These are phyloP conservation scores for Xestia ashworthii DNA, from an alignment of 2,888 invertebrate genomes.

Conservation along the genomic window DNA sequence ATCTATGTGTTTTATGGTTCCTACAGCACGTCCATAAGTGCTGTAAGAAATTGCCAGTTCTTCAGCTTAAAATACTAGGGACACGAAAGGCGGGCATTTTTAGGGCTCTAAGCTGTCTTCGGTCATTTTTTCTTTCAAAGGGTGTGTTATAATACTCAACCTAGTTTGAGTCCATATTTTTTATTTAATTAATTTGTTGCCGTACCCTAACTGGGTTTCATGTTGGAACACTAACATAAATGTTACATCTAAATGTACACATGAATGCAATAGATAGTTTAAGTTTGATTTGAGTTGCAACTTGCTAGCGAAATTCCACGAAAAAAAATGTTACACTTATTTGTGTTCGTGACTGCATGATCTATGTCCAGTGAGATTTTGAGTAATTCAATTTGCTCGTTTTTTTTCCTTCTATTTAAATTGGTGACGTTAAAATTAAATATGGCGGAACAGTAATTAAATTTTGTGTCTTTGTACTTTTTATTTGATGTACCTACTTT, in stretches of 20 bases:
- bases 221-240: too few relatives aligned
- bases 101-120: neutral
- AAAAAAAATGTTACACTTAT: neutral
- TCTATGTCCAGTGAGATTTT: neutral
- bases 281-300: neutral
- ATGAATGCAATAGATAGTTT: too few relatives aligned
- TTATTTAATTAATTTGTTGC: too few relatives aligned
- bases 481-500: constrained; percentile 39
- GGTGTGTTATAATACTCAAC: too few relatives aligned
- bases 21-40: too few relatives aligned
- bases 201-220: too few relatives aligned
- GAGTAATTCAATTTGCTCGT: constrained; percentile 38
- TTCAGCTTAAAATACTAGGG: neutral
- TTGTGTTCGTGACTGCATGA: neutral
- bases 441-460: constrained; percentile 50
- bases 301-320: neutral
- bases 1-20: neutral
- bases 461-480: constrained; percentile 55
- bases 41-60: too few relatives aligned
- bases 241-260: too few relatives aligned
- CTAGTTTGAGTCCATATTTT: too few relatives aligned
- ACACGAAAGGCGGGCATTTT: neutral
- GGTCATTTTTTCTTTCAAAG: too few relatives aligned
- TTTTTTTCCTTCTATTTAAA: constrained; percentile 43
- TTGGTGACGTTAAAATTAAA: constrained; percentile 58